Evolutionary conservation across 2,113 vertebrate genomes (phyloP).

Genomic region (Rhinoptilus africanus): DNA sequence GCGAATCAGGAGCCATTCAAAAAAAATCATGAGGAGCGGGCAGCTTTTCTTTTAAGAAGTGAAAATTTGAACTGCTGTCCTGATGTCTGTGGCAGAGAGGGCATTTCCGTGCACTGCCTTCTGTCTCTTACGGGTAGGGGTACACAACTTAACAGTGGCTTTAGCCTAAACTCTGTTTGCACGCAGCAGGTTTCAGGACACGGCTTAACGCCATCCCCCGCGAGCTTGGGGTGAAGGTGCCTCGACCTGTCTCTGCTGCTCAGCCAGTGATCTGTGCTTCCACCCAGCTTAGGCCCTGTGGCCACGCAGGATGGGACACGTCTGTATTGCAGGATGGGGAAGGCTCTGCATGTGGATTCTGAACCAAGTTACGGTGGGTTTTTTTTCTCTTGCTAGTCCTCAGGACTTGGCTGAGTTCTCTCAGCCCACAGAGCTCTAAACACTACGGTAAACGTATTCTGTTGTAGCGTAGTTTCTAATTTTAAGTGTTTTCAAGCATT

Average conservation of each 20-base stretch:
- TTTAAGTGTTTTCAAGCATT: not conserved
- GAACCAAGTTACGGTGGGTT: not conserved
- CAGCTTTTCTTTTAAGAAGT: not conserved
- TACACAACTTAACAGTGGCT: not conserved
- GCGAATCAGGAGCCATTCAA: not conserved
- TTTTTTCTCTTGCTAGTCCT: not conserved
- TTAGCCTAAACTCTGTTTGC: not conserved
- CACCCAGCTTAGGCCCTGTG: not conserved
- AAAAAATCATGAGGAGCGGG: not conserved
- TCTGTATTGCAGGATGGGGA: not conserved
- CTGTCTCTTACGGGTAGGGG: not conserved
- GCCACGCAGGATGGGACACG: not conserved
- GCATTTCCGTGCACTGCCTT: not conserved
- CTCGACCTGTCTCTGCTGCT: not conserved
- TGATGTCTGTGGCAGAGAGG: not conserved
- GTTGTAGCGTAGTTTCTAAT: not conserved
- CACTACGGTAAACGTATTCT: not conserved
- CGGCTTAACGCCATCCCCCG: not conserved
- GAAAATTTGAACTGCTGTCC: not conserved
- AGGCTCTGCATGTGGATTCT: not conserved
- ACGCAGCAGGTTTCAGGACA: fast-evolving
- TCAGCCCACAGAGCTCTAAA: not conserved
- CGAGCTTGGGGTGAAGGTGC: fast-evolving
- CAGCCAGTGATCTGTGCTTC: not conserved
- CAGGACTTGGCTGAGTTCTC: not conserved